Conservation (phyloP, 2,113 vertebrate genomes). For the Ceyx margarethae region DNA sequence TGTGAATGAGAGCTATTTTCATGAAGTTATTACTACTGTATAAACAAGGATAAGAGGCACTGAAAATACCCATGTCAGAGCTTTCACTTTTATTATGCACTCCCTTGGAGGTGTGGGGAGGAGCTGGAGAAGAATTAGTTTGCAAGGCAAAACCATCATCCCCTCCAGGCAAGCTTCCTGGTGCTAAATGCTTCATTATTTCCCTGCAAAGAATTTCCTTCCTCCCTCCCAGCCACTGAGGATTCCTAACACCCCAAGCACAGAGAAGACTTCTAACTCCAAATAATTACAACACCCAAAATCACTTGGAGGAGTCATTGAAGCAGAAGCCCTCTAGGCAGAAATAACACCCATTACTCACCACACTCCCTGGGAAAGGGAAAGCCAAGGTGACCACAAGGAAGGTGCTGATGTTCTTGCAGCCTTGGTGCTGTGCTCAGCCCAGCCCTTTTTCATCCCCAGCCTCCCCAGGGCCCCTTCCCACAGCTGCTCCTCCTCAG, state of each 20-base stretch:
- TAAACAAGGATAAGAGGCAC: not conserved
- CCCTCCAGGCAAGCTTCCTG: not conserved
- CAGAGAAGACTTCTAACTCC: not conserved
- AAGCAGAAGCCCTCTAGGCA: not conserved
- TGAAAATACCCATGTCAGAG: not conserved
- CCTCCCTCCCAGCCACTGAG: not conserved
- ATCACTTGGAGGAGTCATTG: not conserved
- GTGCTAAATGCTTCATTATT: not conserved
- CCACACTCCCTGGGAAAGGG: accelerated
- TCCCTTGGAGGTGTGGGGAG: not conserved
- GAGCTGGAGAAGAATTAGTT: not conserved
- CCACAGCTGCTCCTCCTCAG: not conserved
- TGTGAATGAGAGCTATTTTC: not conserved
- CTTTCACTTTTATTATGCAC: not conserved
- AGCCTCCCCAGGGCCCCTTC: not conserved
- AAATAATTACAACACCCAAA: not conserved
- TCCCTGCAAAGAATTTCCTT: not conserved
- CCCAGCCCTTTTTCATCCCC: too few relatives aligned
- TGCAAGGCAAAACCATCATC: not conserved
- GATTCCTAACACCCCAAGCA: not conserved
- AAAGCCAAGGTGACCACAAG: accelerated
- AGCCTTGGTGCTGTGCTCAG: not conserved
- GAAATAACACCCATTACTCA: not conserved
- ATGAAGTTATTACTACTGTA: not conserved
- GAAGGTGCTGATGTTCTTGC: accelerated